A percentile compares a stretch with the other conserved stretches of the same genome.
Evolutionary conservation across 2,797 vertebrate species (phyloP).

Genomic region (Craterocephalus amniculus): DNA sequence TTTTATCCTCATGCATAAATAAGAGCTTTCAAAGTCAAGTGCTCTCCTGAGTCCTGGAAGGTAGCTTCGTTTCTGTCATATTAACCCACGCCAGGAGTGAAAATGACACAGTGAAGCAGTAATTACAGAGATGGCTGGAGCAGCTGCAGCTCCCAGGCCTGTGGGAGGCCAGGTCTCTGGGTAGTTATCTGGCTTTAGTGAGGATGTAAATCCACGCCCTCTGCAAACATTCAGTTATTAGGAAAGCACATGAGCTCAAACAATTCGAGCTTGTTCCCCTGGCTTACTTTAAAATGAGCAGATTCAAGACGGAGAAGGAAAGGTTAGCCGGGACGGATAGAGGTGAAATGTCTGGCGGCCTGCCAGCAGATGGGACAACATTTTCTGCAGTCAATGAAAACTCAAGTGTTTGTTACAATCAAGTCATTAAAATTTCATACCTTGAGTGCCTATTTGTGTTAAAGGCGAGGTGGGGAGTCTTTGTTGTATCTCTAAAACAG

Average conservation of each 20-base stretch:
- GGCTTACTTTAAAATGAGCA: slow-evolving; percentile 15
- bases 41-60: slow-evolving; percentile 20
- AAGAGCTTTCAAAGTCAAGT: slow-evolving; percentile 35
- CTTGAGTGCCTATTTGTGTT: slow-evolving; percentile 52
- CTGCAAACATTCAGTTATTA: slow-evolving; percentile 19
- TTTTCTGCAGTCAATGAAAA: slow-evolving; percentile 64
- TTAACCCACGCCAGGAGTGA: slow-evolving; percentile 21
- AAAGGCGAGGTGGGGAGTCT: slow-evolving; percentile 70
- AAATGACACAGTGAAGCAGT: slow-evolving; percentile 45
- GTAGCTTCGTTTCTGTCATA: slow-evolving; percentile 21
- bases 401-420: slow-evolving; percentile 73
- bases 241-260: slow-evolving; percentile 29
- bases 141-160: slow-evolving; percentile 29
- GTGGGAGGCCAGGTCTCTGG: slow-evolving; percentile 18
- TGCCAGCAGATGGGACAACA: slow-evolving; percentile 57
- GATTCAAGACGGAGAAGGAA: slow-evolving; percentile 17
- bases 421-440: slow-evolving; percentile 75
- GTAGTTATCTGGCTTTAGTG: slow-evolving; percentile 28
- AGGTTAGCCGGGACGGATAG: slow-evolving; percentile 39
- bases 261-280: slow-evolving; percentile 31
- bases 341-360: slow-evolving; percentile 52
- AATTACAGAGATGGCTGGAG: slow-evolving; percentile 55
- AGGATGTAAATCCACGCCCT: slow-evolving; percentile 18
- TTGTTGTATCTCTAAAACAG: slow-evolving; percentile 67
- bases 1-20: slow-evolving; percentile 50